Conservation (phyloP, 2,113 vertebrate genomes). For the Myocastor coypus region DNA sequence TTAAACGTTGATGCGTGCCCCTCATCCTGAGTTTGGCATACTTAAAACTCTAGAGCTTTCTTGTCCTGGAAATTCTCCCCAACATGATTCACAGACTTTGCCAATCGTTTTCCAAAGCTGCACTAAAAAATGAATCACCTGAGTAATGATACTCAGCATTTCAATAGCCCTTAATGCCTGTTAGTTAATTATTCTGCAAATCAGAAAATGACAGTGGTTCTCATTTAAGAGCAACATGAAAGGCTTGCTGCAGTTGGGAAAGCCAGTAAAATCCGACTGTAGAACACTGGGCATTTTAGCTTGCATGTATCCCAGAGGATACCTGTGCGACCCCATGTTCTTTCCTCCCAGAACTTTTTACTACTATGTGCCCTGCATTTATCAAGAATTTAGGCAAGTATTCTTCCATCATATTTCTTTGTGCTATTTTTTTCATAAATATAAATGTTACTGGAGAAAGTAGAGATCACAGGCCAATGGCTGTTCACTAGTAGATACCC, state of each 20-base stretch:
- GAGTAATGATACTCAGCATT: constrained; percentile 44
- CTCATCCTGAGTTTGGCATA: not conserved
- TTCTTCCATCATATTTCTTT: not conserved
- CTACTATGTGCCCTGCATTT: not conserved
- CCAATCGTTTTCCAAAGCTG: constrained; percentile 14
- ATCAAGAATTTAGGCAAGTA: not conserved
- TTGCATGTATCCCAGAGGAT: not conserved
- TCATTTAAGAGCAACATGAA: constrained; percentile 68
- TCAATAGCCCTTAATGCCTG: constrained; percentile 62
- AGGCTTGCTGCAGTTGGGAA: constrained; percentile 53
- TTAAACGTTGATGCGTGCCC: too few species aligned
- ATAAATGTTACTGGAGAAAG: not conserved
- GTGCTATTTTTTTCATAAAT: not conserved
- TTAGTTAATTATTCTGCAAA: constrained; percentile 64
- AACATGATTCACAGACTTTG: constrained; percentile 11
- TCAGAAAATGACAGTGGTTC: constrained; percentile 49
- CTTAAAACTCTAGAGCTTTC: not conserved
- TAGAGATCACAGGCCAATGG: not conserved
- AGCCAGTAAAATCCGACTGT: not conserved
- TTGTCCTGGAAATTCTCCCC: not conserved
- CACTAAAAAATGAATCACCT: constrained; percentile 28
- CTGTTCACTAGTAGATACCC: not conserved
- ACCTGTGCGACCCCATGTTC: fast-evolving
- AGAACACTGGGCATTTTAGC: not conserved
- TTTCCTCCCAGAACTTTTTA: not conserved